These are phyloP conservation scores for Hypsibius dujardini DNA, from an alignment of 1,140 invertebrate genomes.

Conservation along the genomic window DNA sequence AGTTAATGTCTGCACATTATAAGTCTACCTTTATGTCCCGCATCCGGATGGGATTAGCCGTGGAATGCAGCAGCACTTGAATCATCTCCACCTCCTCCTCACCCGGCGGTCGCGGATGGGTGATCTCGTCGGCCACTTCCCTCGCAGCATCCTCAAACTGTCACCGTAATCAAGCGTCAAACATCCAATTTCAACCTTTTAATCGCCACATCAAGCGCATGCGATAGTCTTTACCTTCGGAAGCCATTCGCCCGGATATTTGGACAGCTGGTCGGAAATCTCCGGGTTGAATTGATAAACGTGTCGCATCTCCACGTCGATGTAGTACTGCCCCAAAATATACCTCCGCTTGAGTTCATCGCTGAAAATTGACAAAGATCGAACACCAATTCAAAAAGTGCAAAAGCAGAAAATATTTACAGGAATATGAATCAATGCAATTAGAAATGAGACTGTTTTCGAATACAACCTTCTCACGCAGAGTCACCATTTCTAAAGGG, in stretches of 20 bases:
- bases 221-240: conserved; percentile 44
- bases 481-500: conserved; percentile 19
- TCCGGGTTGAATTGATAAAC: conserved; percentile 81
- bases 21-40: conserved; percentile 60
- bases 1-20: conserved; percentile 21
- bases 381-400: too few species aligned
- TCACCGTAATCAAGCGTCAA: conserved; percentile 2
- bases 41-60: conserved; percentile 58
- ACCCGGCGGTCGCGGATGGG: conserved; percentile 64
- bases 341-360: conserved; percentile 84
- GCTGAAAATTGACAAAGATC: conserved; percentile 38
- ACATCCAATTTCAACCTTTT: too few species aligned
- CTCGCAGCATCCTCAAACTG: conserved; percentile 87
- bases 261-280: conserved; percentile 74
- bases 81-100: conserved; percentile 82
- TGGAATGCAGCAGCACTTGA: conserved; percentile 72
- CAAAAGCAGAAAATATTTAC: too few species aligned
- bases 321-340: conserved; percentile 67
- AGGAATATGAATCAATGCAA: too few species aligned
- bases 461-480: conserved; percentile 19
- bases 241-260: conserved; percentile 76
- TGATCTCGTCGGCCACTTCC: conserved; percentile 92
- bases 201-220: background rate
- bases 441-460: background rate
- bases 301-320: conserved; percentile 87